Base-by-base conservation (phyloP, 2,888 invertebrate genomes). In the Lobophora halterata region DNA sequence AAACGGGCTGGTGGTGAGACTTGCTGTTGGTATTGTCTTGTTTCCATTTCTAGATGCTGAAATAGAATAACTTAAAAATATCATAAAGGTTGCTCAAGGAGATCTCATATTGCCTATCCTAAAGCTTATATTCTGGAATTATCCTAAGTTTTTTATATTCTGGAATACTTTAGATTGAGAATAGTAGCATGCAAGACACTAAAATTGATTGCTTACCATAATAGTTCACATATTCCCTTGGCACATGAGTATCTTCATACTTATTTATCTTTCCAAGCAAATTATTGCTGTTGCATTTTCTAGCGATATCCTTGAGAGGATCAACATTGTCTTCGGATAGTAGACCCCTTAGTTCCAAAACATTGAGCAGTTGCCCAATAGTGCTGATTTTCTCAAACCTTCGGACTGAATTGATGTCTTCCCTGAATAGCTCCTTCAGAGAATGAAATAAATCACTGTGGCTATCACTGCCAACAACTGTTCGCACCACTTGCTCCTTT, bases 381-480 rank as follows among this genome's bases (percentile, higher is more conserved):
- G 66, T 71, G 10, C 42, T 61, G 17, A 85, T 75, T 53, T 72
- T 57, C 57, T 86, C 86, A 48, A 60, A 78, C 47, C 75, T 65
- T 50, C 86, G 67, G 1, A 70, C 60, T 1, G 86, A 87, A 50
- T 86, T 83, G 25, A 87, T 83, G 7, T 65, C 69, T 13, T 69
- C 68, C 49, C 52, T 67, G 42, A 74, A 86, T 16, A 71, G 46
- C 19, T 72, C 72, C 58, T 85, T 87, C 34, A 86, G 39, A 7
- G 55, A 58, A 35, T 57, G 58, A 18, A 86, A 36, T 40, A 79
- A 48, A 39, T 68, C 54, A 32, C 49, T 58, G 38, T 79, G 71
- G 38, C 53, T 65, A 11, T 78, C 73, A 52, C 59, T 69, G 38
- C 53, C 55, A 14, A 64, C 71, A 9, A 75, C 63, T 42, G 58